Base-by-base conservation (phyloP, 2,888 invertebrate genomes). In the Buathra laborator region DNA sequence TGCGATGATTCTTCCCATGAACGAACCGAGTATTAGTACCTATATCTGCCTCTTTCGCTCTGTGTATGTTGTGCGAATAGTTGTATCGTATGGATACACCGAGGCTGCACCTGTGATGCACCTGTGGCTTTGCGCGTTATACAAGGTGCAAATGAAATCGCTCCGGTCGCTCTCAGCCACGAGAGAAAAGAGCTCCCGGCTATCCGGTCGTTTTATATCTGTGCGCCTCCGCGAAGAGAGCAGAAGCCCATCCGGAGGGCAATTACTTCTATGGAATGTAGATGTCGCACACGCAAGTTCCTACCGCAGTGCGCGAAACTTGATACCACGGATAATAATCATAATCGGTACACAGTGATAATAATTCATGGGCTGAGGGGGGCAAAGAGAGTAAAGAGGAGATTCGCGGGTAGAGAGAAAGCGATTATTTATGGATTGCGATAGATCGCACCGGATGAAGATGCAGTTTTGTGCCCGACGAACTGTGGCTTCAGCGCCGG, bases 81-180 rank as follows among this genome's bases (percentile, higher is more conserved):
- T 81, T 5, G 37, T 29, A 79, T 81, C 70, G 77, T 29, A 48
- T 43, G 71, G 43, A 84, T 82, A 32, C 43, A 70, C 56, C 70
- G 70, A 56, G 80, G 70, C 71, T 75, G 70, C 83, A 83, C 83
- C 83, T 80, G 78, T 64, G 83, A 76, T 77, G 84, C 84, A 84
- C 84, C 81, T 84, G 84, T 70, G 59, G 80, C 44, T 66, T 29
- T 44, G 66, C 76, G 51, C 68, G 44, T 62, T 80, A 24, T 81
- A 76, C 80, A 67, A 76, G 80, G 80, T 76, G 80, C 76, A 84
- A 84, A 84, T 84, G 76, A 84, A 84, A 84, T 84, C 84, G 80
- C 81, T 51, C 70, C 68, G 59, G 62, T 43, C 72, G 74, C 76
- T 43, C 37, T 59, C 10, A 16, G 71, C 32, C 16, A 19, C 43